Base-by-base conservation (phyloP, 2,113 vertebrate species). In the Corythoichthys intestinalis region DNA sequence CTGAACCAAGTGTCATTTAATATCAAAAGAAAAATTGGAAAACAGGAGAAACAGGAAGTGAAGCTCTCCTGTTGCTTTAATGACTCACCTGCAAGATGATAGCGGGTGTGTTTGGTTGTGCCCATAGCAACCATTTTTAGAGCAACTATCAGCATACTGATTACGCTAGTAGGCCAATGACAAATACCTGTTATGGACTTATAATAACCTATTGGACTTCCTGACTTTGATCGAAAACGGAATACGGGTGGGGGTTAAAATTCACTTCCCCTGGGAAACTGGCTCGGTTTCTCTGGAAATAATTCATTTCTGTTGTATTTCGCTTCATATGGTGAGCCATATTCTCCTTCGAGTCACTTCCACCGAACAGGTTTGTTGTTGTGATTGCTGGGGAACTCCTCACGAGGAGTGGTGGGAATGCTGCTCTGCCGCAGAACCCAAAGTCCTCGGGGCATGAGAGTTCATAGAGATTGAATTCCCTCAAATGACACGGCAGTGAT, bases 91-190 rank as follows among this genome's bases (percentile, higher is more conserved):
- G 2, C 37, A 66, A 34, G 49, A 38, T 53, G 39, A 28, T 0
- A 41, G 11, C 69, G 72, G 81, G 79, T 72, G 79, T 85, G 81
- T 76, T 85, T 75, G 70, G 81, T 81, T 83, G 50, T 79, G 58
- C 77, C 78, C 79, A 75, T 83, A 67, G 82, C 79, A 82, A 86
- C 80, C 72, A 65, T 79, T 78, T 28, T 74, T 60, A 47, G 48
- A 14, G 10, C 41, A 48, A 13, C 70, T 63, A 4, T 0, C 28
- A 11, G 44, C 46, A 53, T 48, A 65, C 73, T 73, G 35, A 77
- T 65, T 67, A 63, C 68, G 54, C 77, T 71, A 80, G 67, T 69
- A 41, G n/a, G 35, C 11, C 60, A 59, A 81, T 79, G 0, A 15
- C 64, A 56, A 60, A 68, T 61, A 9, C n/a, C 54, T 56, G 62